These are phyloP conservation scores for Cossypha caffra DNA, from an alignment of 2,797 vertebrate genomes.

Conservation along the genomic window DNA sequence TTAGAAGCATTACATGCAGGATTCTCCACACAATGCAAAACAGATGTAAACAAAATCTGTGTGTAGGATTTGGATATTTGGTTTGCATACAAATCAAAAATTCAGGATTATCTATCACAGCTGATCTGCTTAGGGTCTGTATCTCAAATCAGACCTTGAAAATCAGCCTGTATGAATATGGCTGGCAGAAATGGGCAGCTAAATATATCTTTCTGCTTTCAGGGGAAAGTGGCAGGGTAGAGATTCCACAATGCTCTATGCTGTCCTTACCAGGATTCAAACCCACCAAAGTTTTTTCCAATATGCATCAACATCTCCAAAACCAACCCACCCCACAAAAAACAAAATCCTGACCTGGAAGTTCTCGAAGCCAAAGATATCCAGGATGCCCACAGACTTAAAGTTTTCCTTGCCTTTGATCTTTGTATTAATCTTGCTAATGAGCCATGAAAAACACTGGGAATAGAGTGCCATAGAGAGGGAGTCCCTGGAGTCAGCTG, in stretches of 20 bases:
- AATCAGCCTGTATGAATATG: background rate
- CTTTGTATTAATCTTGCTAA: conserved; percentile 88
- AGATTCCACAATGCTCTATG: background rate
- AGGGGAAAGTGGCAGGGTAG: background rate
- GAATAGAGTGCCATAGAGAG: conserved; percentile 92
- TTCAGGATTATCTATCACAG: background rate
- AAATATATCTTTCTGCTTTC: background rate
- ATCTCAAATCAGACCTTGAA: background rate
- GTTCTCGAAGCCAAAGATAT: conserved; percentile 95
- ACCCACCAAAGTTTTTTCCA: background rate
- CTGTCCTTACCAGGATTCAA: background rate
- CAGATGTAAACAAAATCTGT: background rate
- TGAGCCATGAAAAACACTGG: conserved; percentile 93
- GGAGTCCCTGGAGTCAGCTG: conserved; percentile 88
- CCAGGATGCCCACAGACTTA: conserved; percentile 92
- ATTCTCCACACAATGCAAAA: background rate
- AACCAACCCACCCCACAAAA: background rate
- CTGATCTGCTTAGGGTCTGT: background rate
- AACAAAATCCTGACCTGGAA: conserved; percentile 84
- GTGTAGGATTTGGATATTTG: background rate
- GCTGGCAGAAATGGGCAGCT: background rate
- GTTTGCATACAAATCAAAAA: background rate
- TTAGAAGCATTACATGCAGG: background rate
- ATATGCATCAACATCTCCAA: background rate
- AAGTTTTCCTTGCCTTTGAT: conserved; percentile 92